Evolutionary conservation across 2,888 invertebrate genomes (phyloP).

Genomic region (Mycogona germanica): DNA sequence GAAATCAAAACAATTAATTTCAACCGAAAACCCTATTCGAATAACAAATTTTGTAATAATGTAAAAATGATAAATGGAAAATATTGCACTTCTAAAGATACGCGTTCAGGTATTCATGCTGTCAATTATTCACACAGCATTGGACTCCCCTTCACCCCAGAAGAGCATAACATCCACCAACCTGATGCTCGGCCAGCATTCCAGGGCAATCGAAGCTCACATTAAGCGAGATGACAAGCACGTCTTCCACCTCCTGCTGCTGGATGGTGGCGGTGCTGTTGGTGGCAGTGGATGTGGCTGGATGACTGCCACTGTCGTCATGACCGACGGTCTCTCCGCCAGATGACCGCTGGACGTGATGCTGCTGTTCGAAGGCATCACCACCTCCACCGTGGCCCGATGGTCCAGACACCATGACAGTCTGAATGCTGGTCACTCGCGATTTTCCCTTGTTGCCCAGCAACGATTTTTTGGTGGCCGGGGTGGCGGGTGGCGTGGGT

Average conservation of each 20-base stretch:
- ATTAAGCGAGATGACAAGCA: conserved; percentile 56
- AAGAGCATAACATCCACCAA: too few relatives aligned
- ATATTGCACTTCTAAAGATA: too few relatives aligned
- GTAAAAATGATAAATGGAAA: too few relatives aligned
- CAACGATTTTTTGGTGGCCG: conserved; percentile 28
- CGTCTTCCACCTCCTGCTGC: conserved; percentile 30
- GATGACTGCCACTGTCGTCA: background rate
- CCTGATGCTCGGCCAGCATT: conserved; percentile 52
- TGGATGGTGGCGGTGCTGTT: background rate
- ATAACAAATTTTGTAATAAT: too few relatives aligned
- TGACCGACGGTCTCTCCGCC: too few relatives aligned
- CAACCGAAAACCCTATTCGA: background rate
- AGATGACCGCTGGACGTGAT: too few relatives aligned
- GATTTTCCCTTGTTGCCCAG: conserved; percentile 17
- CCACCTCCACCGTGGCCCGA: background rate
- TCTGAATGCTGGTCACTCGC: conserved; percentile 1
- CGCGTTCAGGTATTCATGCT: background rate
- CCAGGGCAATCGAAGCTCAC: conserved; percentile 49
- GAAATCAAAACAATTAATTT: too few relatives aligned
- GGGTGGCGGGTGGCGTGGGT: conserved; percentile 27
- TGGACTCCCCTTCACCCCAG: too few relatives aligned
- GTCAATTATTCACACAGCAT: background rate
- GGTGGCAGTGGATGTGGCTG: background rate
- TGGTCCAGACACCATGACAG: conserved; percentile 2
- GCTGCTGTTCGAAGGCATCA: background rate